Conservation (phyloP, 2,797 vertebrate genomes). For the Gymnocypris eckloni region DNA sequence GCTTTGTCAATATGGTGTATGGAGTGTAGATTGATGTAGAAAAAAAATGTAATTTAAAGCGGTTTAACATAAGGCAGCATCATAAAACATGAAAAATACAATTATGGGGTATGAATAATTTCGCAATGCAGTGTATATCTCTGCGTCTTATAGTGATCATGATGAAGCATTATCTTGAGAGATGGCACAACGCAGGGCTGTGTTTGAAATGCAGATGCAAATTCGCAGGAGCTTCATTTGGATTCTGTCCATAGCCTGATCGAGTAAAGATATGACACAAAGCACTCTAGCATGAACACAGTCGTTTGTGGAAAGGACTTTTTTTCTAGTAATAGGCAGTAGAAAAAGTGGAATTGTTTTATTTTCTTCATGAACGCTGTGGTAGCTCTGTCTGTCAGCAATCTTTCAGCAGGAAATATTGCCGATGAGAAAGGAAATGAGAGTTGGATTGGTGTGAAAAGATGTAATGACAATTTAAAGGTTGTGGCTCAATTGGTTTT, state of each 20-base stretch:
- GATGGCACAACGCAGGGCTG: conserved; percentile 36
- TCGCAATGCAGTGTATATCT: neutral
- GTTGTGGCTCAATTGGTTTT: neutral
- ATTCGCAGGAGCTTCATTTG: conserved; percentile 43
- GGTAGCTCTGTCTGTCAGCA: neutral
- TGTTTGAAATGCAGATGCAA: conserved; percentile 60
- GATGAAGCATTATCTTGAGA: conserved; percentile 32
- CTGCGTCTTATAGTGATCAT: conserved; percentile 26
- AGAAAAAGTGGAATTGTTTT: neutral
- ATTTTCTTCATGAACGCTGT: neutral
- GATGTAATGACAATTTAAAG: neutral
- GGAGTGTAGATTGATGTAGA: too few relatives aligned
- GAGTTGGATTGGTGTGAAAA: conserved; percentile 10
- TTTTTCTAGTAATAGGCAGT: conserved; percentile 1
- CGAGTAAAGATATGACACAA: conserved; percentile 13
- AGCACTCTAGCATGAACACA: conserved; percentile 23
- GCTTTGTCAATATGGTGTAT: too few relatives aligned
- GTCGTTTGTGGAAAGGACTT: conserved; percentile 5
- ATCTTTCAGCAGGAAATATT: conserved; percentile 9
- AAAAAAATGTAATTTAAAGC: too few relatives aligned
- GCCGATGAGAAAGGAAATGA: conserved; percentile 19
- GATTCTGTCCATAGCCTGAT: conserved; percentile 51
- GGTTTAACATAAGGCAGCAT: too few relatives aligned
- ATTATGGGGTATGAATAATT: too few relatives aligned
- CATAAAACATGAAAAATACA: too few relatives aligned